These are phyloP conservation scores for Sphyrna mokarran DNA, from an alignment of 2,113 vertebrate genomes.

Conservation along the genomic window DNA sequence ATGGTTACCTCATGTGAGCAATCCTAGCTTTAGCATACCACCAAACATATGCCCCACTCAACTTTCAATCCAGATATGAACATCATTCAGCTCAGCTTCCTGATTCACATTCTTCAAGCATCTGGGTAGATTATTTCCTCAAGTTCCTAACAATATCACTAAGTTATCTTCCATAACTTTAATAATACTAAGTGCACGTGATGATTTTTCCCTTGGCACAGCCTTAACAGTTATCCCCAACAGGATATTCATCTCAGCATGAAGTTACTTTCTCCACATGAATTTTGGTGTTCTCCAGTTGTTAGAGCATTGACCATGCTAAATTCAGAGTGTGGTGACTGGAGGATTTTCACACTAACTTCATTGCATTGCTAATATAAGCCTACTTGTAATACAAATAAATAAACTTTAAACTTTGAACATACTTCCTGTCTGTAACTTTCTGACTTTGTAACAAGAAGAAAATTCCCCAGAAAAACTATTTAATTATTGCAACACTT, in stretches of 20 bases:
- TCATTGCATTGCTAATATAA: no score
- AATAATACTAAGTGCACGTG: background rate
- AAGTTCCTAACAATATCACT: background rate
- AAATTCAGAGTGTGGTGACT: no score
- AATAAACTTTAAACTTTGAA: no score
- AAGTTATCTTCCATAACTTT: background rate
- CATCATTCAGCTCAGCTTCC: background rate
- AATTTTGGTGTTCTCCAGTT: background rate
- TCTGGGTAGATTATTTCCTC: slow-evolving; percentile 1
- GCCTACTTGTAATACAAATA: no score
- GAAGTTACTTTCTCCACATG: no score
- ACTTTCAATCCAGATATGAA: background rate
- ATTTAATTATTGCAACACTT: background rate
- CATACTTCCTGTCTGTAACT: background rate
- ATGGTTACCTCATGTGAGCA: slow-evolving; percentile 2
- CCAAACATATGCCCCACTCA: background rate
- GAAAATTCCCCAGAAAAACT: background rate
- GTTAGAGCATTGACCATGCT: no score
- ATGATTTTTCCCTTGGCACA: background rate
- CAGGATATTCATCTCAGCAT: background rate
- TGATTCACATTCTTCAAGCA: background rate
- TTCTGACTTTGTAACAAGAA: background rate
- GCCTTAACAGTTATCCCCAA: background rate
- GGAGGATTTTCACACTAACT: no score
- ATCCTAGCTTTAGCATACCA: no score